A percentile compares a stretch with the other conserved stretches of the same genome.
phyloP scores from a whole-genome alignment of 2,797 vertebrate species.

The Arrhamphus sclerolepis region DNA sequence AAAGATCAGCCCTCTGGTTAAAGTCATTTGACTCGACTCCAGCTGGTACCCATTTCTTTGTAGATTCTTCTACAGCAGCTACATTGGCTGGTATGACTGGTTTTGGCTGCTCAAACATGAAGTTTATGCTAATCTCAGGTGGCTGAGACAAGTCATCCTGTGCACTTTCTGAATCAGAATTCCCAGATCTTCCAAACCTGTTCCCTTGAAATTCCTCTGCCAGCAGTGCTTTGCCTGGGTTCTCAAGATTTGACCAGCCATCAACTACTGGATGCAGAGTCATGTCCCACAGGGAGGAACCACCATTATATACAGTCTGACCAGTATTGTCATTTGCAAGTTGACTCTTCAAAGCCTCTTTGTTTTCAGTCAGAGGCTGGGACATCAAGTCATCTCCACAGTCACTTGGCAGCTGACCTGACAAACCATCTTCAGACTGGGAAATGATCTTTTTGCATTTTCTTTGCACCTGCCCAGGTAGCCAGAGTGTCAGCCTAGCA shows the following conservation, averaged over 20 bases:
- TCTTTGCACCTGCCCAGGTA: conserved; percentile 43
- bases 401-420: neutral
- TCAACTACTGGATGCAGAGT: neutral
- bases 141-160: neutral
- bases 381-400: accelerated
- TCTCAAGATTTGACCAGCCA: neutral
- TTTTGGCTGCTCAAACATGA: neutral
- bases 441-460: accelerated
- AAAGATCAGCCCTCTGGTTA: neutral
- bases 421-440: neutral
- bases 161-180: neutral
- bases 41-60: neutral
- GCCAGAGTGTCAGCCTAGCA: conserved; percentile 50
- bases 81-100: accelerated
- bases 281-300: neutral
- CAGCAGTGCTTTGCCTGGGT: neutral
- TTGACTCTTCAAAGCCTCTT: neutral
- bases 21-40: neutral
- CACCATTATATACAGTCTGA: neutral
- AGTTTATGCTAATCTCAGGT: neutral
- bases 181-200: conserved; percentile 10
- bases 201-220: conserved; percentile 13
- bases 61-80: neutral
- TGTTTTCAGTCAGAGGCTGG: neutral
- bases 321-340: neutral